Percentiles rank a stretch among this genome's conserved stretches.
phyloP scores from a whole-genome alignment of 2,113 vertebrate genomes.

The Crotalus helleri region DNA sequence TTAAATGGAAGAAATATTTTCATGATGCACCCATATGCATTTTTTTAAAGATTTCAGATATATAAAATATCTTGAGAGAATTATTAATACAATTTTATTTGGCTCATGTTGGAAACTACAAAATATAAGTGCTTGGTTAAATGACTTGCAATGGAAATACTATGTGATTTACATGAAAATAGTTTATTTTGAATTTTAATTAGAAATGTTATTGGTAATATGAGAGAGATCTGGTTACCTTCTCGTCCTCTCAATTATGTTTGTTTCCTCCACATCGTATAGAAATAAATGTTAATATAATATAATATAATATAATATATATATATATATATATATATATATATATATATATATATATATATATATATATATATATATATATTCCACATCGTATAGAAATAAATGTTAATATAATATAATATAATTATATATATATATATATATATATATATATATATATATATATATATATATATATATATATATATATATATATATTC shows the following conservation, averaged over 20 bases:
- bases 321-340: no score
- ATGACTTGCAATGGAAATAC: conserved; percentile 7
- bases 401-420: no score
- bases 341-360: no score
- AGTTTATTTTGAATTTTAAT: conserved; percentile 7
- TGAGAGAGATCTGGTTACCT: conserved; percentile 29
- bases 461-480: no score
- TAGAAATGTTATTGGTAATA: conserved; percentile 4
- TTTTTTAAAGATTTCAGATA: not conserved
- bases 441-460: no score
- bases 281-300: conserved; percentile 52
- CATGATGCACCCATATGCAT: not conserved
- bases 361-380: no score
- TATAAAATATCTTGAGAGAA: not conserved
- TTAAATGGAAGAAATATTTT: not conserved
- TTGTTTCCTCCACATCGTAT: conserved; percentile 48
- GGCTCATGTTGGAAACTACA: not conserved
- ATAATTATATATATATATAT: no score
- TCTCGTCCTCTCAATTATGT: conserved; percentile 13
- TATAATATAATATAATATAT: no score
- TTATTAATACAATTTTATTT: not conserved
- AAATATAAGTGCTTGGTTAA: not conserved
- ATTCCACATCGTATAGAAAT: no score
- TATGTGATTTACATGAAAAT: not conserved
- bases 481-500: not conserved